phyloP scores from a whole-genome alignment of 2,888 invertebrate species.

The Cantharis nigra region DNA sequence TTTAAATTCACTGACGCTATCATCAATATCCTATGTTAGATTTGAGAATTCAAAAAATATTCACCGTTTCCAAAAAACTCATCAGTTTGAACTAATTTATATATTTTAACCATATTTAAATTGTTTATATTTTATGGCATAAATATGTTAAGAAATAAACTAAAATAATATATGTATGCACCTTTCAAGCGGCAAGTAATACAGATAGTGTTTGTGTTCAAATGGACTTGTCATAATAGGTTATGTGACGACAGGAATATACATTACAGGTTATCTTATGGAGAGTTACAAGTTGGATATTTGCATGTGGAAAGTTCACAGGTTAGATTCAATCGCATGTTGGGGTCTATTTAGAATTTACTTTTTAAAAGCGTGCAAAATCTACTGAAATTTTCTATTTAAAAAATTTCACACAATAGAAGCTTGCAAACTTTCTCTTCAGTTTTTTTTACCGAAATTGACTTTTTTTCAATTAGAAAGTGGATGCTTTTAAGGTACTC shows the following conservation, averaged over 20 bases:
- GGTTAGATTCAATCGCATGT: slow-evolving; percentile 31
- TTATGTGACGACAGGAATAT: slow-evolving; percentile 46
- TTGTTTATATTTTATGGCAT: not conserved
- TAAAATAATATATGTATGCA: slow-evolving; percentile 28
- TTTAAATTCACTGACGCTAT: not conserved
- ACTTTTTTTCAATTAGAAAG: not conserved
- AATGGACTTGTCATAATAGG: slow-evolving; percentile 53
- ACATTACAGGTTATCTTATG: slow-evolving; percentile 48
- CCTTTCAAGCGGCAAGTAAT: slow-evolving; percentile 25
- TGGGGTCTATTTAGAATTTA: slow-evolving; percentile 21
- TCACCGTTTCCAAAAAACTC: not conserved
- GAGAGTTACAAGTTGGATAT: slow-evolving; percentile 49
- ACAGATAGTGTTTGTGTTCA: slow-evolving; percentile 36
- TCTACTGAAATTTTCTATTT: not conserved
- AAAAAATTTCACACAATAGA: not conserved
- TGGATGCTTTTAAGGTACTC: not conserved
- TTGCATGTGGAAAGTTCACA: slow-evolving; percentile 49
- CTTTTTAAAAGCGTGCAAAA: not conserved
- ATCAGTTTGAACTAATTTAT: not conserved
- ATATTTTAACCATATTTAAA: not conserved
- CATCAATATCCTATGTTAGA: too few species aligned
- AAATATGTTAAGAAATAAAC: slow-evolving; percentile 11
- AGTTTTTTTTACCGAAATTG: not conserved
- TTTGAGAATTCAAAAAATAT: not conserved
- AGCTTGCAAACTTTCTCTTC: not conserved